Conservation (phyloP, 2,113 vertebrate genomes). For the Micromys minutus region DNA sequence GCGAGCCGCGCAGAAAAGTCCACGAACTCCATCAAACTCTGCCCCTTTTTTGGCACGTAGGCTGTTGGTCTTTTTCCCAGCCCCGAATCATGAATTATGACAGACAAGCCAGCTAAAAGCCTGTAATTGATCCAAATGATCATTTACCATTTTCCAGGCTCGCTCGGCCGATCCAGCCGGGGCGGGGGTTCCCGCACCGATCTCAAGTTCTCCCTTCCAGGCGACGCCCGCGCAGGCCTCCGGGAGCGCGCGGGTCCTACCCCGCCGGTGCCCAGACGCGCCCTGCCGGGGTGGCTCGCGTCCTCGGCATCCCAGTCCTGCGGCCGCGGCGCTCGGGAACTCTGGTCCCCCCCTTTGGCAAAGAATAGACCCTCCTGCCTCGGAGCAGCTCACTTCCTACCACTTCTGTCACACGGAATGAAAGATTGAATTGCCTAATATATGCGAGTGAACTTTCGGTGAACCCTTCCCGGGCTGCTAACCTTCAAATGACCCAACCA, state of each 20-base stretch:
- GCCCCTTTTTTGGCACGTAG: conserved; percentile 92
- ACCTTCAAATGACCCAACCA: conserved; percentile 99
- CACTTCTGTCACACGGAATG: conserved; percentile 96
- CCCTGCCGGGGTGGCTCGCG: conserved; percentile 67
- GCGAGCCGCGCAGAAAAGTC: conserved; percentile 90
- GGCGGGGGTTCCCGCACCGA: conserved; percentile 84
- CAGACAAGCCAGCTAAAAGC: conserved; percentile 90
- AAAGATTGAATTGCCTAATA: conserved; percentile 99
- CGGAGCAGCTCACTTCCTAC: conserved; percentile 95
- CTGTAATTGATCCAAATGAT: conserved; percentile 92
- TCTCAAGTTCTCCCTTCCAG: conserved; percentile 83
- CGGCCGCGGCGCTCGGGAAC: conserved; percentile 79
- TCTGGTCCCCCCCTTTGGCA: conserved; percentile 86
- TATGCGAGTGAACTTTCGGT: conserved; percentile 99
- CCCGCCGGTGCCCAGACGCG: conserved; percentile 67
- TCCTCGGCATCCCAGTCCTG: conserved; percentile 79
- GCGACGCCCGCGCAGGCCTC: conserved; percentile 76
- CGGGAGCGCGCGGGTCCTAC: conserved; percentile 73
- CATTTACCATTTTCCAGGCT: conserved; percentile 91
- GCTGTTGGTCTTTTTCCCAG: conserved; percentile 93
- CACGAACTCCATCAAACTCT: conserved; percentile 98
- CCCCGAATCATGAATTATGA: conserved; percentile 95
- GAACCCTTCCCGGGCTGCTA: conserved; percentile 99
- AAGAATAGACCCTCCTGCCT: conserved; percentile 92
- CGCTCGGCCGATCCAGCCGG: conserved; percentile 88